Conservation (phyloP, 2,797 vertebrate species). For the Pelochelys cantorii region DNA sequence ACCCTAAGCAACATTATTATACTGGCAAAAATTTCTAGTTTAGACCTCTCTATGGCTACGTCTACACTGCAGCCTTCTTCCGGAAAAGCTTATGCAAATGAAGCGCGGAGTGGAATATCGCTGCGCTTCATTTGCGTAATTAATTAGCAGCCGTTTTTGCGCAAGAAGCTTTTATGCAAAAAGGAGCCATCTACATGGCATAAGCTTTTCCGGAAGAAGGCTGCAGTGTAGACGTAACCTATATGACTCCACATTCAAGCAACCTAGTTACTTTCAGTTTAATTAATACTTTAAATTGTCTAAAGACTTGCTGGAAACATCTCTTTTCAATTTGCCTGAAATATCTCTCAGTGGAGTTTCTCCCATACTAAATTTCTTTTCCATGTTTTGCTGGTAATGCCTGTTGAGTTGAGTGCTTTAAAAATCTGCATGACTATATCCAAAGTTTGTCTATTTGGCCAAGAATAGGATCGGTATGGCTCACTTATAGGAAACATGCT, state of each 20-base stretch:
- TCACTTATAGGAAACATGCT: not conserved
- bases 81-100: no score
- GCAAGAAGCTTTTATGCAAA: no score
- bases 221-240: not conserved
- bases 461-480: not conserved
- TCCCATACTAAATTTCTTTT: constrained; percentile 1
- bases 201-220: no score
- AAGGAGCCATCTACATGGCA: no score
- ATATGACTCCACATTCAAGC: not conserved
- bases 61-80: no score
- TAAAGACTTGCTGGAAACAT: constrained; percentile 1
- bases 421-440: not conserved
- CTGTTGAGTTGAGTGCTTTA: not conserved
- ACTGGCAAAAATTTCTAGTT: no score
- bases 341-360: constrained; percentile 1
- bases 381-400: not conserved
- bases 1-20: no score
- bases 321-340: not conserved
- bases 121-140: no score
- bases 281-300: constrained; percentile 1
- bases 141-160: no score
- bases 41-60: no score
- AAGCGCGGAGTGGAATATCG: no score
- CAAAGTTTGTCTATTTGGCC: not conserved
- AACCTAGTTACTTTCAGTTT: constrained; percentile 13